Evolutionary conservation across 2,888 invertebrate species (phyloP).

Genomic region (Lapara coniferarum): DNA sequence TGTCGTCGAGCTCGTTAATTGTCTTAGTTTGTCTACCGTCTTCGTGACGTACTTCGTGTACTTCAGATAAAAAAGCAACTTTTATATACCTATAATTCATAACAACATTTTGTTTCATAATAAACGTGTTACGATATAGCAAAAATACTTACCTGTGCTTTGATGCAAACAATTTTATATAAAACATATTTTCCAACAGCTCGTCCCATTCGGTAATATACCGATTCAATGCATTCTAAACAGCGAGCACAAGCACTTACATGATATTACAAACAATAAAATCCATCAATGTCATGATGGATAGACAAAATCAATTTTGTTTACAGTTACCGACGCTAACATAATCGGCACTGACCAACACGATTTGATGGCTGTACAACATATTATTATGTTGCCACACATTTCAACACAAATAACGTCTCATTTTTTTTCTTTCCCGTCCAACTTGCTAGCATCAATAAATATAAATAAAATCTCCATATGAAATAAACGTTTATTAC

Average conservation of each 20-base stretch:
- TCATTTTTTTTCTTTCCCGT: conserved; percentile 11
- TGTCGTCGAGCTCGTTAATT: conserved; percentile 78
- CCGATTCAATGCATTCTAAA: conserved; percentile 63
- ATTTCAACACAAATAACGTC: conserved; percentile 15
- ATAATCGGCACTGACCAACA: conserved; percentile 54
- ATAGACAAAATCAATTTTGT: conserved; percentile 74
- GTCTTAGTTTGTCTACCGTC: conserved; percentile 62
- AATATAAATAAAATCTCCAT: conserved; percentile 17
- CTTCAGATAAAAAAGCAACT: conserved; percentile 60
- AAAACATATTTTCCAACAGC: conserved; percentile 65
- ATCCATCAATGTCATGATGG: conserved; percentile 68
- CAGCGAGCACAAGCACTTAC: conserved; percentile 62
- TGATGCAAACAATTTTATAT: conserved; percentile 59
- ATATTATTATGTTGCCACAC: conserved; percentile 30
- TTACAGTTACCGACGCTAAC: conserved; percentile 68
- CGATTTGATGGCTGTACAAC: conserved; percentile 38
- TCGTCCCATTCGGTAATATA: conserved; percentile 68
- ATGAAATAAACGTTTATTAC: conserved; percentile 2
- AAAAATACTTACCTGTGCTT: conserved; percentile 53
- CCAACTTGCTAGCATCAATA: conserved; percentile 3
- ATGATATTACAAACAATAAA: conserved; percentile 73
- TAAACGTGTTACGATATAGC: conserved; percentile 56
- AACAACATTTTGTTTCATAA: conserved; percentile 58
- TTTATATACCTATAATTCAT: conserved; percentile 63
- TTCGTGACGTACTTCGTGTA: conserved; percentile 47